Percentiles rank a stretch among this genome's conserved stretches.
These are phyloP conservation scores for Drosophila robusta DNA, from an alignment of 2,888 invertebrate genomes.

Conservation along the genomic window DNA sequence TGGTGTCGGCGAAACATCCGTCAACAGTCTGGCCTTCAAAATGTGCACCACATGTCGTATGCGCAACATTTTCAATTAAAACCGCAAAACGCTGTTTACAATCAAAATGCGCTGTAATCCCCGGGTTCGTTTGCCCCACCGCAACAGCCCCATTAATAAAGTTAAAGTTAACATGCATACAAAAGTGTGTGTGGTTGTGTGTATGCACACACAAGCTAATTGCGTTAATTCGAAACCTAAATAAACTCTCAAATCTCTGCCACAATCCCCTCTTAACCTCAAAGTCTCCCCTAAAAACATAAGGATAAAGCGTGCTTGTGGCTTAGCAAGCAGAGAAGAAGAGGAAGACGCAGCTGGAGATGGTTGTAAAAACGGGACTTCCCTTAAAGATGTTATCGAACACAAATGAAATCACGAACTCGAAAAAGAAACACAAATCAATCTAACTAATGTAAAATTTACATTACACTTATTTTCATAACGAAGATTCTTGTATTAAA, in stretches of 20 bases:
- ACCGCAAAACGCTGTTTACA: constrained; percentile 60
- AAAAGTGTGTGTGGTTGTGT: constrained; percentile 11
- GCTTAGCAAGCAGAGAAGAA: not conserved
- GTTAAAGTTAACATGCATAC: constrained; percentile 26
- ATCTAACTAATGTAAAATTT: too few relatives aligned
- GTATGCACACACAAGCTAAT: constrained; percentile 60
- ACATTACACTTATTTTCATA: too few relatives aligned
- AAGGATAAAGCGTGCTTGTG: constrained; percentile 5
- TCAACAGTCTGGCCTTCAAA: constrained; percentile 50
- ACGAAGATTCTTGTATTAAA: not conserved
- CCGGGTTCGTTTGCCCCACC: not conserved
- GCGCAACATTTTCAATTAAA: constrained; percentile 71
- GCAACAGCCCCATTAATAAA: constrained; percentile 36
- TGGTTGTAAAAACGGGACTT: not conserved
- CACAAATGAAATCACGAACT: too few relatives aligned
- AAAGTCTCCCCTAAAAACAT: constrained; percentile 7
- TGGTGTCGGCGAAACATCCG: constrained; percentile 39
- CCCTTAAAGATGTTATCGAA: not conserved
- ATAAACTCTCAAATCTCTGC: constrained; percentile 35
- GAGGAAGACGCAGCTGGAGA: not conserved
- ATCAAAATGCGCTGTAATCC: constrained; percentile 21
- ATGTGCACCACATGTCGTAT: constrained; percentile 63
- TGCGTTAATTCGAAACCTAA: constrained; percentile 73
- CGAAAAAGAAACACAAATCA: too few relatives aligned
- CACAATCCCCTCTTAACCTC: not conserved